Evolutionary conservation across 2,888 invertebrate species (phyloP), one percentile per base, ranked within the genome.

Genomic region (Cataglyphis altisquamis): DNA sequence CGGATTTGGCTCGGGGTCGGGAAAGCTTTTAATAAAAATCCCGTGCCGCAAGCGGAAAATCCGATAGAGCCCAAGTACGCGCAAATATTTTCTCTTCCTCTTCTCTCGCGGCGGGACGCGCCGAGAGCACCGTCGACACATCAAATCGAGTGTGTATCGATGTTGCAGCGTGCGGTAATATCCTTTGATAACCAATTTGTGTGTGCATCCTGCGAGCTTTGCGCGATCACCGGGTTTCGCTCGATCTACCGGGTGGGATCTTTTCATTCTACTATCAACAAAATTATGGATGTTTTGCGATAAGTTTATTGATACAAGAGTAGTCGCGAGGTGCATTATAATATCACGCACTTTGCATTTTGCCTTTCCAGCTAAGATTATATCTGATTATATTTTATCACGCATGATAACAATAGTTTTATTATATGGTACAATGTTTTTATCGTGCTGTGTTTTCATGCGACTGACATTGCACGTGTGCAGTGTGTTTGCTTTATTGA

Each of bases 111-210:
- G 25, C 60, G 83, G 80, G 74, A 77, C 75, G 75, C 73, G 88
- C 85, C 83, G 92, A 88, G 87, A 78, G 80, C 87, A 88, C 85
- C 90, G 89, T 88, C 90, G 88, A 92, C 92, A 90, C 92, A 91
- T 93, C 92, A 91, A 93, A 93, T 93, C 93, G 92, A 92, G 92
- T 91, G 90, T 92, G 87, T 92, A 92, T 92, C 91, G 91, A 91
- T 90, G 88, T 85, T 84, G 90, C 89, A 84, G 87, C 90, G 75
- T 90, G 89, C 88, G 91, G 90, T 93, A 93, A 93, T 94, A 92
- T 91, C 91, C 93, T 94, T 94, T 94, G 93, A 94, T 94, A 93
- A 93, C 91, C 94, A 94, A 94, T 94, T 94, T 93, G 91, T 90
- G 90, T 93, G 91, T 90, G 90, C 91, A 91, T 90, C 88, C 90